A percentile compares a stretch with the other conserved stretches of the same genome.
phyloP scores from a whole-genome alignment of 2,888 invertebrate genomes.

The Steromphala cineraria region DNA sequence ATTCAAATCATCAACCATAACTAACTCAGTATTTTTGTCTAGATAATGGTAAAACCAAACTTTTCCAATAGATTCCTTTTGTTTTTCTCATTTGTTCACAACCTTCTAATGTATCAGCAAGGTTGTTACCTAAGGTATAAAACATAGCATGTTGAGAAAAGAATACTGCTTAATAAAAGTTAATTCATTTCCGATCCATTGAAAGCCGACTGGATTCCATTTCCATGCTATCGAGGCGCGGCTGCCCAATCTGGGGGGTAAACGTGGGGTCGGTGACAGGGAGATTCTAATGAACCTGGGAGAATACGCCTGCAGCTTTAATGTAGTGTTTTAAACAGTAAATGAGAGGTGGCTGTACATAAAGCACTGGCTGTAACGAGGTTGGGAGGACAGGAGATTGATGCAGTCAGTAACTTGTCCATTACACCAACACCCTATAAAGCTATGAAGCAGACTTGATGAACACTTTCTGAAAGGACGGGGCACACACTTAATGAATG shows the following conservation, averaged over 20 bases:
- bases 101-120: no score
- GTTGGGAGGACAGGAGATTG: background rate
- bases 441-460: background rate
- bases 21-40: no score
- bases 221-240: background rate
- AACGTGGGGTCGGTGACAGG: background rate
- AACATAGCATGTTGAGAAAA: no score
- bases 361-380: background rate
- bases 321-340: background rate
- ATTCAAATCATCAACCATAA: no score
- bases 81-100: no score
- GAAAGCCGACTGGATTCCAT: background rate
- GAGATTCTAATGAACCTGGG: background rate
- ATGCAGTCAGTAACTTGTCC: background rate
- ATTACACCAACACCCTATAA: background rate
- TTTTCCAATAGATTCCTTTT: no score
- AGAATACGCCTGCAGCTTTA: background rate
- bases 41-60: no score
- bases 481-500: no score
- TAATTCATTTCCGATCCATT: background rate
- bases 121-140: no score
- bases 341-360: background rate
- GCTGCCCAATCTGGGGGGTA: background rate
- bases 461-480: background rate
- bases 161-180: background rate